Evolutionary conservation across 2,113 vertebrate species (phyloP).

Genomic region (Nothobranchius kuhntae): DNA sequence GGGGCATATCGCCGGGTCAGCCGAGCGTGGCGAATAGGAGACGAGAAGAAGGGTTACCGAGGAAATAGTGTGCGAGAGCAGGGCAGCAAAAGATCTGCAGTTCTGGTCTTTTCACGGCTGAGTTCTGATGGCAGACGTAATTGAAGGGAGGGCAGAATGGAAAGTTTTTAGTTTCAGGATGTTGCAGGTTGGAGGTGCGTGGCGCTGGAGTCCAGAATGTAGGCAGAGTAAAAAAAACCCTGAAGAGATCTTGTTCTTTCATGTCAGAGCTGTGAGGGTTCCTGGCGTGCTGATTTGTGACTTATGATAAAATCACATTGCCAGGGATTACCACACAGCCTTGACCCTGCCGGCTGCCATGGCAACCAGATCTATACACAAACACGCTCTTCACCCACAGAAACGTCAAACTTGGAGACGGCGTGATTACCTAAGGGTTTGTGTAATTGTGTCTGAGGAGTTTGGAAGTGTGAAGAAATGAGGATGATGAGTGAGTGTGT

Average conservation of each 20-base stretch:
- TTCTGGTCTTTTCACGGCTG: conserved; percentile 32
- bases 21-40: conserved; percentile 71
- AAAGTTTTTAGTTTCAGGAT: conserved; percentile 2
- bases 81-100: conserved; percentile 40
- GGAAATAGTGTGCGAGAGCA: conserved; percentile 30
- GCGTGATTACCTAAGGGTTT: conserved; percentile 56
- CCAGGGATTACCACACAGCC: conserved; percentile 99
- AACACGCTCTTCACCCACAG: conserved; percentile 18
- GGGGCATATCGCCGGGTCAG: conserved; percentile 78
- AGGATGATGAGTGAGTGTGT: conserved; percentile 26
- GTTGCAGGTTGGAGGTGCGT: conserved; percentile 3
- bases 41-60: conserved; percentile 56
- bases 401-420: conserved; percentile 47
- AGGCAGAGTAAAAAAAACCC: background rate
- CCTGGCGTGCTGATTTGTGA: conserved; percentile 99
- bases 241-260: conserved; percentile 63
- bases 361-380: conserved; percentile 70
- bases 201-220: conserved; percentile 3
- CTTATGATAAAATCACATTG: conserved; percentile 99
- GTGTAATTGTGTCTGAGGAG: conserved; percentile 41
- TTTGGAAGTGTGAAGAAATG: conserved; percentile 26
- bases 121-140: conserved; percentile 17
- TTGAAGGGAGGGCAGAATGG: conserved; percentile 4
- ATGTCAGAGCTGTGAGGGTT: conserved; percentile 97
- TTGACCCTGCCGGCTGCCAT: conserved; percentile 85